Evolutionary conservation across 2,797 vertebrate genomes (phyloP).

Genomic region (Hipposideros larvatus): DNA sequence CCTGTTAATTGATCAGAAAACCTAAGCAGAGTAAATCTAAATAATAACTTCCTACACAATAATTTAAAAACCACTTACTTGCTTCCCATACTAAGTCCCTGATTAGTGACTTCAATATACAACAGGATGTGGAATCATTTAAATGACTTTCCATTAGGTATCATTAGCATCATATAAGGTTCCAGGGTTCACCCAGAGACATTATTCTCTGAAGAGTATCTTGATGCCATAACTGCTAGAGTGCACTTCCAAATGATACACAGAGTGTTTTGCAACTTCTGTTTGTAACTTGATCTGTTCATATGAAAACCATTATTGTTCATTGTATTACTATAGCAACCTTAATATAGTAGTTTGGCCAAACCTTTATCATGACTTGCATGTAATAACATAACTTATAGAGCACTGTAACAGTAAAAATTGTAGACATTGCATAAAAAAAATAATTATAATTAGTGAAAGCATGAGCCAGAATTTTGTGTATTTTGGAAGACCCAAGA

Average conservation of each 20-base stretch:
- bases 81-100: conserved; percentile 71
- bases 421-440: not conserved
- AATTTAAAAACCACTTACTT: conserved; percentile 85
- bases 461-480: not conserved
- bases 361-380: not conserved
- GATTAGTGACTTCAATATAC: conserved; percentile 84
- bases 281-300: not conserved
- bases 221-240: not conserved
- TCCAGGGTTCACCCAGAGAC: conserved; percentile 52
- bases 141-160: conserved; percentile 70
- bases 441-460: conserved; percentile 4
- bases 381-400: not conserved
- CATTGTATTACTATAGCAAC: not conserved
- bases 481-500: not conserved
- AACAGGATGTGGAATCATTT: conserved; percentile 68
- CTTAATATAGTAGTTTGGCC: not conserved
- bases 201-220: conserved; percentile 67
- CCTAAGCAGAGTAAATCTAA: conserved; percentile 81
- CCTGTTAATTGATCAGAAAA: conserved; percentile 88
- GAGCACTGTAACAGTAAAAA: not conserved
- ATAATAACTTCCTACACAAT: conserved; percentile 81
- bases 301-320: not conserved
- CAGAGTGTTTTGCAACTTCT: not conserved
- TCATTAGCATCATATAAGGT: conserved; percentile 60
- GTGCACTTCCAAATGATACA: not conserved